phyloP scores from a whole-genome alignment of 1,140 invertebrate species.

The Achroia grisella region DNA sequence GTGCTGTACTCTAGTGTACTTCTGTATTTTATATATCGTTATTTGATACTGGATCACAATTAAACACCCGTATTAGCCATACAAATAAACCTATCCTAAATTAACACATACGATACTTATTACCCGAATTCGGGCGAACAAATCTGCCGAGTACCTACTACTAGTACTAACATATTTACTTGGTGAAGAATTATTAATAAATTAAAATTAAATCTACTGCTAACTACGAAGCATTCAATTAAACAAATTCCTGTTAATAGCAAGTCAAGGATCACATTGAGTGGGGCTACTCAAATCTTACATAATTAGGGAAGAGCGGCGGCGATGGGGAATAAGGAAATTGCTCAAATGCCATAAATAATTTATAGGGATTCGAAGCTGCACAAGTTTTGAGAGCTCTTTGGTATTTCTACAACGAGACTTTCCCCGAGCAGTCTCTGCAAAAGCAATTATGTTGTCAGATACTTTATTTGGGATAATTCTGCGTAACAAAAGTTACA shows the following conservation, averaged over 20 bases:
- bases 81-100: too few species aligned
- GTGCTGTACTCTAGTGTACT: too few species aligned
- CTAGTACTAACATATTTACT: too few species aligned
- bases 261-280: slow-evolving; percentile 31
- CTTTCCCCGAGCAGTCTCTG: not conserved
- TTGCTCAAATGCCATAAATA: slow-evolving; percentile 63
- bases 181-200: too few species aligned
- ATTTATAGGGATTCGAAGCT: slow-evolving; percentile 59
- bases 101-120: too few species aligned
- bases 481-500: not conserved
- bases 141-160: too few species aligned
- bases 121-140: too few species aligned
- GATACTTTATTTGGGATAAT: slow-evolving; percentile 10
- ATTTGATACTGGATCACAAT: too few species aligned
- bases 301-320: slow-evolving; percentile 42
- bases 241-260: slow-evolving; percentile 28
- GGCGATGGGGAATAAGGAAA: slow-evolving; percentile 43
- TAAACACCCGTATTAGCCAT: too few species aligned
- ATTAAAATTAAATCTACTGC: too few species aligned
- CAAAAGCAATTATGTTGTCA: slow-evolving; percentile 11
- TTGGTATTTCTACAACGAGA: slow-evolving; percentile 23
- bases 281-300: slow-evolving; percentile 40
- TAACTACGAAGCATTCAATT: too few species aligned
- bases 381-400: slow-evolving; percentile 52
- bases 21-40: too few species aligned